These are phyloP conservation scores for Parus major DNA, from an alignment of 2,113 vertebrate genomes.

Conservation along the genomic window DNA sequence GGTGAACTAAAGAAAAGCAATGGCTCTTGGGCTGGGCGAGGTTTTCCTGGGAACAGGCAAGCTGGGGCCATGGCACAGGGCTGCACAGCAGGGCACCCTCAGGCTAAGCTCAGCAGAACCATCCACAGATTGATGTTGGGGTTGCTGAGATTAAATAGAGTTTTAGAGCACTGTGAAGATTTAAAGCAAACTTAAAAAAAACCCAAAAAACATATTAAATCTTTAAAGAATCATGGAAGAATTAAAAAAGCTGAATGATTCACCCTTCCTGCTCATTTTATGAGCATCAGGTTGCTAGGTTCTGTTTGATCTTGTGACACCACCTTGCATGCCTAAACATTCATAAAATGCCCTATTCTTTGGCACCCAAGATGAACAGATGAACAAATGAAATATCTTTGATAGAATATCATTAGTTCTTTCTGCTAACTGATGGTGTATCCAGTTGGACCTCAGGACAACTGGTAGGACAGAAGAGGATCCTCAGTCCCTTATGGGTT, in stretches of 20 bases:
- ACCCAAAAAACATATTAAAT: not conserved
- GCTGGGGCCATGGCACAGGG: not conserved
- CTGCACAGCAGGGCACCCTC: not conserved
- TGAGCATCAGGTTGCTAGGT: not conserved
- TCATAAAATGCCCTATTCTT: not conserved
- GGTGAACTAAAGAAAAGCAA: not conserved
- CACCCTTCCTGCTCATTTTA: constrained; percentile 6
- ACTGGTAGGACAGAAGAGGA: not conserved
- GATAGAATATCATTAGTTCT: not conserved
- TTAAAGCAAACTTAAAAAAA: not conserved
- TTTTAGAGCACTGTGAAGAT: not conserved
- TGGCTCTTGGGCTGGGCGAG: accelerated
- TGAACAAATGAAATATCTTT: not conserved
- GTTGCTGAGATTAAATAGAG: not conserved
- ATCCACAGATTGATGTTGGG: accelerated
- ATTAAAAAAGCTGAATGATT: not conserved
- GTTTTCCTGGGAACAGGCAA: not conserved
- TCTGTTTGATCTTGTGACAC: constrained; percentile 22
- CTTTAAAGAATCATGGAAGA: not conserved
- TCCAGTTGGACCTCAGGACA: not conserved
- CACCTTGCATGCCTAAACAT: not conserved
- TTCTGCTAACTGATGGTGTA: not conserved
- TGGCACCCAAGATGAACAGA: not conserved
- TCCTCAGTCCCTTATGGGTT: accelerated
- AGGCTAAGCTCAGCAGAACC: not conserved